phyloP scores from a whole-genome alignment of 1,140 invertebrate species.

The Laupala kohalensis region DNA sequence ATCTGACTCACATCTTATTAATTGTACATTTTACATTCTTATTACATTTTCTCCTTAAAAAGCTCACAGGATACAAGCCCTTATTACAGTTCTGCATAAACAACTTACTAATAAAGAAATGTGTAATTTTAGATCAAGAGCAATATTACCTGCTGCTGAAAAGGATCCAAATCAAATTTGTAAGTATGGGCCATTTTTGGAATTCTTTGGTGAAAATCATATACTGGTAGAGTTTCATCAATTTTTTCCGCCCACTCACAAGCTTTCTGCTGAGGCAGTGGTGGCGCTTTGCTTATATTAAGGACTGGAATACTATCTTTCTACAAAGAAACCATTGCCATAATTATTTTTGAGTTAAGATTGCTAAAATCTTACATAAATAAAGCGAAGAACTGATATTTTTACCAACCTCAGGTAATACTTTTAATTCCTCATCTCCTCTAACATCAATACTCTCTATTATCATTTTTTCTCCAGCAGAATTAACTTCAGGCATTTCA shows the following conservation, averaged over 20 bases:
- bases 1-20: too few species aligned
- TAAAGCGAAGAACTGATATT: not conserved
- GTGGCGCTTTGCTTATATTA: constrained; percentile 32
- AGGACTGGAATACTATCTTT: constrained; percentile 33
- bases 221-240: constrained; percentile 63
- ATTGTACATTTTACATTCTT: too few species aligned
- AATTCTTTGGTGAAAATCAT: constrained; percentile 68
- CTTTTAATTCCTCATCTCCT: constrained; percentile 4
- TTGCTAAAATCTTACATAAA: not conserved
- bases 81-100: too few species aligned
- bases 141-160: constrained; percentile 69
- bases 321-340: constrained; percentile 12
- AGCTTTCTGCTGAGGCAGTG: constrained; percentile 22
- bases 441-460: not conserved
- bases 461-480: not conserved
- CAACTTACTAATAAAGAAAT: not conserved
- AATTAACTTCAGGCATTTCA: not conserved
- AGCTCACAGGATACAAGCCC: too few species aligned
- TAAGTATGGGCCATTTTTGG: constrained; percentile 76
- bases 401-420: constrained; percentile 3
- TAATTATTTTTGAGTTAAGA: not conserved
- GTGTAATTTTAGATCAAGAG: not conserved
- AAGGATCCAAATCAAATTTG: constrained; percentile 90
- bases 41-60: too few species aligned
- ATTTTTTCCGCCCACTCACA: constrained; percentile 78